Evolutionary conservation across 2,113 vertebrate genomes (phyloP).

Genomic region (Melanerpes formicivorus): DNA sequence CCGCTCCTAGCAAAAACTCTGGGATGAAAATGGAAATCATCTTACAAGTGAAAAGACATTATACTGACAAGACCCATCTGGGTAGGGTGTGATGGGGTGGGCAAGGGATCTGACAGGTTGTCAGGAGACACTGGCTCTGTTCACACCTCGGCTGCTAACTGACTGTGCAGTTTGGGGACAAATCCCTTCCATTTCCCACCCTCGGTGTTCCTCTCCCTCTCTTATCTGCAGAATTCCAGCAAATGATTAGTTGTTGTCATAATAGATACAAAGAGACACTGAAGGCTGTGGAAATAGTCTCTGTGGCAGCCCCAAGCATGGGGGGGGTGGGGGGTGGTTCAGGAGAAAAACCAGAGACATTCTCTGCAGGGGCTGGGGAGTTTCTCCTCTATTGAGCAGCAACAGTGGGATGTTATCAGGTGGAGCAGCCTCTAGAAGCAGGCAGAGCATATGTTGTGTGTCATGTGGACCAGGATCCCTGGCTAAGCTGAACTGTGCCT

Average conservation of each 20-base stretch:
- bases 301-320: not conserved
- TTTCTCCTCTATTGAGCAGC: not conserved
- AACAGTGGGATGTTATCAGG: not conserved
- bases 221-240: not conserved
- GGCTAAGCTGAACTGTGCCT: not conserved
- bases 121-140: not conserved
- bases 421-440: conserved; percentile 17
- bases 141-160: not conserved
- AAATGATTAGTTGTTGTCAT: not conserved
- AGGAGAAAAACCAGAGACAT: not conserved
- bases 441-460: not conserved
- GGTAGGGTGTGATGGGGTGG: not conserved
- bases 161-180: not conserved
- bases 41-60: not conserved
- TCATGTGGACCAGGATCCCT: not conserved
- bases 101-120: not conserved
- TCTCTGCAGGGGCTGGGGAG: not conserved
- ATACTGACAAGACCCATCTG: conserved; percentile 42
- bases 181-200: not conserved
- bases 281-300: not conserved
- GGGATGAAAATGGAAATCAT: not conserved
- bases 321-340: not conserved
- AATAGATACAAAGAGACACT: not conserved
- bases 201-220: not conserved
- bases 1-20: not conserved